These are phyloP conservation scores for Heliocidaris tuberculata DNA, from an alignment of 35 echinoderm and acorn worm genomes.

Conservation along the genomic window DNA sequence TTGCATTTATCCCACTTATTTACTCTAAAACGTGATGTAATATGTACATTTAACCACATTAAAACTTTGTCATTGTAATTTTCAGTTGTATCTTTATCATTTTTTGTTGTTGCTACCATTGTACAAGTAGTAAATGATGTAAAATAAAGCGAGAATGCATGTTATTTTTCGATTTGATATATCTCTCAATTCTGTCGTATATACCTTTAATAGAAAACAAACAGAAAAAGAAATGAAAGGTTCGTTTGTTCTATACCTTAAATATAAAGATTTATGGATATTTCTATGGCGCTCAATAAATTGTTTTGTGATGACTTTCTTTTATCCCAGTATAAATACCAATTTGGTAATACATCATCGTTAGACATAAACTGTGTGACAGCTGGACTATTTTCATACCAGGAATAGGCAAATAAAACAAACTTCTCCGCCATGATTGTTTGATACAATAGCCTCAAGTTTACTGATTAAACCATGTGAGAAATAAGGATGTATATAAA, in stretches of 20 bases:
- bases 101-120: no score
- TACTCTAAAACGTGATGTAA: no score
- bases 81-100: no score
- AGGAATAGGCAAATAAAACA: background rate
- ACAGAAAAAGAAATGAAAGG: background rate
- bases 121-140: no score
- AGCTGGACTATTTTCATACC: background rate
- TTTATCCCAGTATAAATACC: background rate
- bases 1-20: no score
- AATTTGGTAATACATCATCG: background rate
- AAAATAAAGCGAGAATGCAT: no score
- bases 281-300: conserved; percentile 2
- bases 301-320: background rate
- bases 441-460: background rate
- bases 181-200: background rate
- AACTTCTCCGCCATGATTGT: background rate
- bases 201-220: background rate
- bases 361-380: conserved; percentile 11
- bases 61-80: no score
- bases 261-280: background rate
- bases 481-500: background rate
- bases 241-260: background rate
- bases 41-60: no score
- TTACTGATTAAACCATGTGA: conserved; percentile 3
- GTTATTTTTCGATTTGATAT: no score